phyloP scores from a whole-genome alignment of 2,113 vertebrate species.

The Uropsilus gracilis region DNA sequence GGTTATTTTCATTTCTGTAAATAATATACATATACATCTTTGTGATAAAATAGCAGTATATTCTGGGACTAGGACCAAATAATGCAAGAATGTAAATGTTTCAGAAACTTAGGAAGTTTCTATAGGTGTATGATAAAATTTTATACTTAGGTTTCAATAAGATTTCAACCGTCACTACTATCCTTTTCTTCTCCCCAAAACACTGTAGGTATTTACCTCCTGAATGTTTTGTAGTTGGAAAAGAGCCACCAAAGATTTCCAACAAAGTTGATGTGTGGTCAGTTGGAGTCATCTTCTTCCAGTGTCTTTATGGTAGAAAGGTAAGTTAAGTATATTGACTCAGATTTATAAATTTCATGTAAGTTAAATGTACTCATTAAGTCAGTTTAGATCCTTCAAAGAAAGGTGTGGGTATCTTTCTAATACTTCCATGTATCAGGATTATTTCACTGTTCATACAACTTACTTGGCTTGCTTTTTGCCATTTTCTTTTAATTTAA shows the following conservation, averaged over 20 bases:
- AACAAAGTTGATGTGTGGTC: slow-evolving; percentile 99
- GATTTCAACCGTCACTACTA: not conserved
- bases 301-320: slow-evolving; percentile 99
- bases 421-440: slow-evolving; percentile 20
- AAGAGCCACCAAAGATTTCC: slow-evolving; percentile 99
- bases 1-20: not conserved
- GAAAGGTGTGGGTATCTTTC: not conserved
- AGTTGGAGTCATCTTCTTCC: slow-evolving; percentile 99
- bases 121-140: not conserved
- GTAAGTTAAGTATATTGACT: slow-evolving; percentile 82
- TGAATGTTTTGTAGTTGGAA: slow-evolving; percentile 99
- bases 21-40: not conserved
- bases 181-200: slow-evolving; percentile 49
- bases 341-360: not conserved
- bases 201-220: slow-evolving; percentile 96
- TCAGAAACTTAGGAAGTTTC: not conserved
- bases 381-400: not conserved
- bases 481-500: not conserved
- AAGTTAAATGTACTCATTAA: not conserved
- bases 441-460: slow-evolving; percentile 32
- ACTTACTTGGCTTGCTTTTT: not conserved
- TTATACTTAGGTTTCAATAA: slow-evolving; percentile 16
- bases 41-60: slow-evolving; percentile 2
- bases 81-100: not conserved
- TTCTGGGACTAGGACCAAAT: slow-evolving; percentile 6